Conservation (phyloP, 2,113 vertebrate species). For the Stictonetta naevosa region DNA sequence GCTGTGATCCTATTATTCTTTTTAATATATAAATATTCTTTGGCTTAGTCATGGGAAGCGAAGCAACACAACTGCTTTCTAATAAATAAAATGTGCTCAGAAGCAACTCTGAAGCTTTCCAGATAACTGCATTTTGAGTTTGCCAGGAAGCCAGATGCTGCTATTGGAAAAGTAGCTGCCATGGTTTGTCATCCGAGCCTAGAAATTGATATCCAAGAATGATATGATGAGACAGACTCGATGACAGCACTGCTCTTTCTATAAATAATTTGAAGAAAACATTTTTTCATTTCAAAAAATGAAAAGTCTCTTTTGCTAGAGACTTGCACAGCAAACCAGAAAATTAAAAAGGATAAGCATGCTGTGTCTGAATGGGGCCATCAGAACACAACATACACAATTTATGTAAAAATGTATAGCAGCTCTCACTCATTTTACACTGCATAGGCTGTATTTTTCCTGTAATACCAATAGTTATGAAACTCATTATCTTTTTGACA, state of each 20-base stretch:
- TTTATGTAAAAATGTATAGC: conserved; percentile 45
- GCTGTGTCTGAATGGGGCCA: conserved; percentile 48
- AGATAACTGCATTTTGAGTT: conserved; percentile 47
- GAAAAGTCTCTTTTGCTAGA: neutral
- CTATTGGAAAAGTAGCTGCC: conserved; percentile 80
- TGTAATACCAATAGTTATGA: conserved; percentile 24
- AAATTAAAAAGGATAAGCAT: conserved; percentile 51
- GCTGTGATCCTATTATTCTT: conserved; percentile 22
- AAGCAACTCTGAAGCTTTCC: conserved; percentile 50
- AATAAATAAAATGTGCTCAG: conserved; percentile 71
- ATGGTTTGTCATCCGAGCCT: conserved; percentile 74
- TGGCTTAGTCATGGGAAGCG: conserved; percentile 59
- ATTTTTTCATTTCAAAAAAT: neutral
- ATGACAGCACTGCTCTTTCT: conserved; percentile 59
- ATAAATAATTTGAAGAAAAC: conserved; percentile 56
- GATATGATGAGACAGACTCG: conserved; percentile 56
- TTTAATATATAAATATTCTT: conserved; percentile 67
- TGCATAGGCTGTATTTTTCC: neutral
- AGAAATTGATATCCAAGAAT: conserved; percentile 72
- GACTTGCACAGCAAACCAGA: conserved; percentile 60
- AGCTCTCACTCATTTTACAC: conserved; percentile 5
- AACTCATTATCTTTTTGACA: conserved; percentile 65
- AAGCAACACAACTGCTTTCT: conserved; percentile 68
- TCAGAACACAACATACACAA: neutral
- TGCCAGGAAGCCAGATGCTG: conserved; percentile 79